Evolutionary conservation across 1,140 invertebrate species (phyloP).

Genomic region (Macrocentrus cingulum): DNA sequence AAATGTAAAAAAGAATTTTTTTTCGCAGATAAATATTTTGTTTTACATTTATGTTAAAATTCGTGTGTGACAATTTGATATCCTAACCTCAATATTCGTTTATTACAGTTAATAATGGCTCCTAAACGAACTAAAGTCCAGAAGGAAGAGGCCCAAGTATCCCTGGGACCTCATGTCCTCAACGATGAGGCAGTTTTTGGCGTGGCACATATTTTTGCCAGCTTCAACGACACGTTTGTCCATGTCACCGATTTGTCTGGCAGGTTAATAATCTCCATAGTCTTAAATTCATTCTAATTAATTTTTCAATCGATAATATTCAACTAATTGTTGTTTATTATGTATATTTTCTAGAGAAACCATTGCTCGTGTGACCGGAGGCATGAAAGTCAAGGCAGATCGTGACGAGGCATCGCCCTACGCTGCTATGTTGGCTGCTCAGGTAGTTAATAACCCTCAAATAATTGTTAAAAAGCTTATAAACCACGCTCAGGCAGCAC

Average conservation of each 20-base stretch:
- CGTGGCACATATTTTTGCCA: constrained; percentile 99
- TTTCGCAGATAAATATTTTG: no score
- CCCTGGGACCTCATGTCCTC: constrained; percentile 93
- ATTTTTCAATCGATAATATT: background rate
- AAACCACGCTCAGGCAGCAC: constrained; percentile 46
- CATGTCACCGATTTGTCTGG: constrained; percentile 99
- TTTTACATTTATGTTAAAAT: no score
- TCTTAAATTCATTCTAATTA: background rate
- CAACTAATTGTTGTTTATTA: background rate
- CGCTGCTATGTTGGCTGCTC: constrained; percentile 99
- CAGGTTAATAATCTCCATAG: constrained; percentile 57
- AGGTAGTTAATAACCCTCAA: constrained; percentile 64
- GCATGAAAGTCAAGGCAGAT: constrained; percentile 99
- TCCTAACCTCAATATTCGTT: constrained; percentile 11
- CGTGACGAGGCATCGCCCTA: constrained; percentile 99
- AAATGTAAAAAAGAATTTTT: no score
- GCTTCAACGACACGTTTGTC: constrained; percentile 99
- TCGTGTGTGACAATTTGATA: no score
- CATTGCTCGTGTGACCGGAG: constrained; percentile 96
- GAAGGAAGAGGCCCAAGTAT: constrained; percentile 95
- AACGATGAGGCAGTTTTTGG: constrained; percentile 98
- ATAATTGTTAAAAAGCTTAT: background rate
- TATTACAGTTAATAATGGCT: constrained; percentile 73
- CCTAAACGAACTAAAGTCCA: constrained; percentile 95
- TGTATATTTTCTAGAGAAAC: constrained; percentile 78